Evolutionary conservation across 2,797 vertebrate genomes (phyloP).

Genomic region (Bradypodion pumilum): DNA sequence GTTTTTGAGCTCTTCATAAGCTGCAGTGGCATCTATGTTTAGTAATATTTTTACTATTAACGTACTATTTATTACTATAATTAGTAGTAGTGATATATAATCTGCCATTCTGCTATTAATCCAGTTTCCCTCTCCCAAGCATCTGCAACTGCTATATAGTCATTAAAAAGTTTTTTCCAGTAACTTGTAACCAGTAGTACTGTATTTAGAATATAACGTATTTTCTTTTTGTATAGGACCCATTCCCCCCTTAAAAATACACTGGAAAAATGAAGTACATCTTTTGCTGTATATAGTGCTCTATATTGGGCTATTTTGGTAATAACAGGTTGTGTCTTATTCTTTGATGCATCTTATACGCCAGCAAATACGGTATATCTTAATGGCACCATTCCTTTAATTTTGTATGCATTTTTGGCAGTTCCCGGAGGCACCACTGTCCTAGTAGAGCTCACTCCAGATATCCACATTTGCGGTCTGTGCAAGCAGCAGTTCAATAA

Average conservation of each 20-base stretch:
- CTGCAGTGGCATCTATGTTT: neutral
- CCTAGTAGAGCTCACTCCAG: constrained; percentile 89
- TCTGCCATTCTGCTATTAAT: neutral
- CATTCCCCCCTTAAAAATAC: no score
- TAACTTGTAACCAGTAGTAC: neutral
- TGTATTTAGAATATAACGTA: neutral
- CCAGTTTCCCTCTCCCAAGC: neutral
- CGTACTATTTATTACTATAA: no score
- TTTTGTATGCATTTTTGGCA: constrained; percentile 16
- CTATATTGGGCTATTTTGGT: no score
- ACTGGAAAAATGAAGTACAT: no score
- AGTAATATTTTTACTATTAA: no score
- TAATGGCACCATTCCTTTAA: neutral
- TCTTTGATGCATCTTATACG: no score
- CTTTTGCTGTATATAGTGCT: no score
- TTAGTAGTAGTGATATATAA: neutral
- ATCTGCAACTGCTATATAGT: neutral
- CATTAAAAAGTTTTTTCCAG: neutral
- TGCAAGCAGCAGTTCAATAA: constrained; percentile 97
- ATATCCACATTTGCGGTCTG: constrained; percentile 96
- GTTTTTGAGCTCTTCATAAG: neutral
- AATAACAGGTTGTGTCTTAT: no score
- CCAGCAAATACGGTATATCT: neutral
- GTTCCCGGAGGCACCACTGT: constrained; percentile 82
- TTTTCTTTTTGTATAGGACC: no score